Conservation (phyloP, 1,140 invertebrate genomes). For the Cydia strobilella region DNA sequence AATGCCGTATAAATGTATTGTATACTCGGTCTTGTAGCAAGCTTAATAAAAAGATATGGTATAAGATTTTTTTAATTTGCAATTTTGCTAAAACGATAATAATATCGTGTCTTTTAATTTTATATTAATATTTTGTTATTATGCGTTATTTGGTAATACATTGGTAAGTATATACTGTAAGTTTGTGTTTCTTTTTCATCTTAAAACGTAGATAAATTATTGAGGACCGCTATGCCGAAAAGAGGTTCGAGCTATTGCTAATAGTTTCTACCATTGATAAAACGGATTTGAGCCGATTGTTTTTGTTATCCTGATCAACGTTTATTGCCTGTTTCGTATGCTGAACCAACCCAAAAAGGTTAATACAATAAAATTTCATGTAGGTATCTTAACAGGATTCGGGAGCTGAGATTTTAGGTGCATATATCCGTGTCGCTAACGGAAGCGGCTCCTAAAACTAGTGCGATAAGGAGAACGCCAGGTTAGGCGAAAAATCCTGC, state of each 20-base stretch:
- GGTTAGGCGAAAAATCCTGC: no score
- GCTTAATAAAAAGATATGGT: background rate
- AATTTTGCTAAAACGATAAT: background rate
- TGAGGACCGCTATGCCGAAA: background rate
- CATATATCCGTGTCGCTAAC: no score
- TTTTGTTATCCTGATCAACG: constrained; percentile 63
- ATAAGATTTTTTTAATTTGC: background rate
- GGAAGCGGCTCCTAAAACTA: no score
- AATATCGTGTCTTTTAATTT: background rate
- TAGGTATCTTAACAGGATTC: no score
- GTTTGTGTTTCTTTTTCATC: background rate
- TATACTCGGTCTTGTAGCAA: background rate
- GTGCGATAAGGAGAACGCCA: no score
- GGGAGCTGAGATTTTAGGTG: no score
- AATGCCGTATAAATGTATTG: constrained; percentile 33
- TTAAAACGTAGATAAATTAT: background rate
- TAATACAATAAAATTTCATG: constrained; percentile 67
- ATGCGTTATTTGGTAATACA: background rate
- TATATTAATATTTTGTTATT: background rate
- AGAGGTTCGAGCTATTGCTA: constrained; percentile 37
- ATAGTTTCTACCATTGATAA: constrained; percentile 52
- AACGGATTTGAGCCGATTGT: constrained; percentile 59
- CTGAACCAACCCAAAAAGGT: constrained; percentile 61
- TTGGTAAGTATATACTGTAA: background rate
- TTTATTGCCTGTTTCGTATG: constrained; percentile 71